Evolutionary conservation across 2,888 invertebrate species (phyloP), one percentile per base, ranked within the genome.

Genomic region (Dioctria rufipes): DNA sequence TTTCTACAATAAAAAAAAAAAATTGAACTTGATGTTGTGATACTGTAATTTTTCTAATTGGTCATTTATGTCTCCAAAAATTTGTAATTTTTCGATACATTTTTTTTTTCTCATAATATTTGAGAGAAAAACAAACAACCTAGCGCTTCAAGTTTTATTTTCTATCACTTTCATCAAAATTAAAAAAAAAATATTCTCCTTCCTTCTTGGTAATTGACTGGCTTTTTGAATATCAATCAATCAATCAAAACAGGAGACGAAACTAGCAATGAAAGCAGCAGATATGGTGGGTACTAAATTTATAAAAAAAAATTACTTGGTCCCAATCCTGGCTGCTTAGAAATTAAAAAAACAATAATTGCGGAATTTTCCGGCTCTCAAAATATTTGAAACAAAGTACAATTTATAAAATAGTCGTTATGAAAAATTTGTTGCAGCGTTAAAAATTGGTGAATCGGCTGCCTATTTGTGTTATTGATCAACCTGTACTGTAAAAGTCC

Each of bases 161-260:
- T 69, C 69, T 69, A 69, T 69, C 69, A 69, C 69, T 69, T 54
- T 51, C 69, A 49, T 69, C 69, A 69, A 66, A 43, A 25, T 25
- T 25, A 25, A 25, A 25, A 25, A n/a, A 13, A 66, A 13, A 43
- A 66, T 13, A 43, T 66, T 58, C 5, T 25, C 25, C 25, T 58
- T 13, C 25, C 43, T 66, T 66, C 42, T 43, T 43, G 46, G 42
- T 1, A 4, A 49, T 39, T 69, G 4, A 54, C 6, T 54, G 25
- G 49, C 49, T 54, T 8, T 11, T 54, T 54, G 6, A 54, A 54
- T 54, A n/a, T 54, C 25, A 25, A 25, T 25, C 25, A 25, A 25
- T 25, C 25, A 25, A 54, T 54, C 11, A 4, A 8, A 11, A 46
- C 11, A 54, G 54, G 54, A 69, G 3, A 37, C 37, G 51, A 25